A percentile compares a stretch with the other conserved stretches of the same genome.
These are phyloP conservation scores for Syngnathoides biaculeatus DNA, from an alignment of 2,113 vertebrate genomes.

Conservation along the genomic window DNA sequence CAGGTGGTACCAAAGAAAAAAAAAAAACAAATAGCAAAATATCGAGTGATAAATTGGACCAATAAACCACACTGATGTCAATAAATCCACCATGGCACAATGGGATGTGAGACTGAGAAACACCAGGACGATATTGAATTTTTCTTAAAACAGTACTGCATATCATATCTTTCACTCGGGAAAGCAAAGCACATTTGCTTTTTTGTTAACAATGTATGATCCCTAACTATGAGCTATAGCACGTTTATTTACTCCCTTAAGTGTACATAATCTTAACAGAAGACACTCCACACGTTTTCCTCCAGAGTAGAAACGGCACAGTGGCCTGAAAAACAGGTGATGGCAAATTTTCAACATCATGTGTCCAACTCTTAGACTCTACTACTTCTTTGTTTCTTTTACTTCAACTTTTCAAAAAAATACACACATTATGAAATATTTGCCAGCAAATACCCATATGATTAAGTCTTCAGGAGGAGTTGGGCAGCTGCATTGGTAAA, in stretches of 20 bases:
- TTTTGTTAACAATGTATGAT: slow-evolving; percentile 33
- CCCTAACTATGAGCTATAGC: slow-evolving; percentile 30
- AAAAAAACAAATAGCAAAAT: slow-evolving; percentile 57
- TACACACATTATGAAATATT: slow-evolving; percentile 55
- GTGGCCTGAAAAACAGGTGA: slow-evolving; percentile 39
- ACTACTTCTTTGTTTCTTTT: not conserved
- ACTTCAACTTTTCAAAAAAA: slow-evolving; percentile 18
- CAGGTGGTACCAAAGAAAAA: slow-evolving; percentile 69
- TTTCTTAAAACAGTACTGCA: slow-evolving; percentile 20
- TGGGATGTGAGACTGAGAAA: slow-evolving; percentile 7
- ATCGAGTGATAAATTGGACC: slow-evolving; percentile 57
- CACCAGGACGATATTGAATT: slow-evolving; percentile 32
- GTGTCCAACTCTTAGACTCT: not conserved
- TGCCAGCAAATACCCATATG: slow-evolving; percentile 63
- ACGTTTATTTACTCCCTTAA: slow-evolving; percentile 27
- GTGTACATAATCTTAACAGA: slow-evolving; percentile 39
- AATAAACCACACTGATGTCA: slow-evolving; percentile 40
- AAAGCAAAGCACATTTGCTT: slow-evolving; percentile 28
- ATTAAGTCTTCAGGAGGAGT: slow-evolving; percentile 17
- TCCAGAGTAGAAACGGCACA: not conserved
- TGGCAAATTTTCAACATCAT: slow-evolving; percentile 11
- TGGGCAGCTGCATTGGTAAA: not conserved
- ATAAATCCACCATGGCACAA: slow-evolving; percentile 23
- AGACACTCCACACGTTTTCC: slow-evolving; percentile 40
- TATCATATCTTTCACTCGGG: slow-evolving; percentile 51